Conservation (phyloP, 2,113 vertebrate species). For the Oplegnathus fasciatus region DNA sequence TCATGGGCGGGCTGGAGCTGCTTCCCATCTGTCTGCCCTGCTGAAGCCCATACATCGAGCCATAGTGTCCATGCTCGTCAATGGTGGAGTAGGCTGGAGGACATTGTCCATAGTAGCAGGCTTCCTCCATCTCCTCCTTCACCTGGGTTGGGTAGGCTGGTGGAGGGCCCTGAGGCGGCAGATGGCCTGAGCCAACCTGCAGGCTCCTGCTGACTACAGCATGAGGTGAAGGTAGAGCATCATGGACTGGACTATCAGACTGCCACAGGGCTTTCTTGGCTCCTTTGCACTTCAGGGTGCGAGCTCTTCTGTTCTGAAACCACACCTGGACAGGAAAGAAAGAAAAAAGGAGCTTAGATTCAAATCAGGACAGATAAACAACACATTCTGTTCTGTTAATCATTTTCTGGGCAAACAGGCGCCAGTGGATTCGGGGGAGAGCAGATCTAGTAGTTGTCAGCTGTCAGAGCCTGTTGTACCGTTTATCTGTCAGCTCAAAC, state of each 20-base stretch:
- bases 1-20: constrained; percentile 29
- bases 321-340: constrained; percentile 80
- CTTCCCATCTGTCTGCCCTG: constrained; percentile 36
- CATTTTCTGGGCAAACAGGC: constrained; percentile 59
- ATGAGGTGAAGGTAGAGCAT: constrained; percentile 37
- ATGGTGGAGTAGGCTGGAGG: constrained; percentile 44
- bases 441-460: constrained; percentile 48
- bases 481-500: constrained; percentile 60
- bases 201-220: background rate
- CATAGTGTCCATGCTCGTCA: constrained; percentile 50
- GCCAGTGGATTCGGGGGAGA: constrained; percentile 10
- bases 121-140: constrained; percentile 70
- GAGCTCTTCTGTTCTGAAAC: constrained; percentile 86
- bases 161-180: constrained; percentile 44
- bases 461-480: constrained; percentile 41
- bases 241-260: constrained; percentile 49
- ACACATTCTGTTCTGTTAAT: constrained; percentile 69
- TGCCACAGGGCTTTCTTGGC: constrained; percentile 76
- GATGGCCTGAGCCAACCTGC: background rate
- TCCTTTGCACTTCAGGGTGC: constrained; percentile 82
- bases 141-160: constrained; percentile 63
- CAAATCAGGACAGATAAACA: constrained; percentile 22
- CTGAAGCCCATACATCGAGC: constrained; percentile 51
- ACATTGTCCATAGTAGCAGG: constrained; percentile 56
- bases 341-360: constrained; percentile 25